These are phyloP conservation scores for Diploptera punctata DNA, from an alignment of 2,888 invertebrate genomes.

Conservation along the genomic window DNA sequence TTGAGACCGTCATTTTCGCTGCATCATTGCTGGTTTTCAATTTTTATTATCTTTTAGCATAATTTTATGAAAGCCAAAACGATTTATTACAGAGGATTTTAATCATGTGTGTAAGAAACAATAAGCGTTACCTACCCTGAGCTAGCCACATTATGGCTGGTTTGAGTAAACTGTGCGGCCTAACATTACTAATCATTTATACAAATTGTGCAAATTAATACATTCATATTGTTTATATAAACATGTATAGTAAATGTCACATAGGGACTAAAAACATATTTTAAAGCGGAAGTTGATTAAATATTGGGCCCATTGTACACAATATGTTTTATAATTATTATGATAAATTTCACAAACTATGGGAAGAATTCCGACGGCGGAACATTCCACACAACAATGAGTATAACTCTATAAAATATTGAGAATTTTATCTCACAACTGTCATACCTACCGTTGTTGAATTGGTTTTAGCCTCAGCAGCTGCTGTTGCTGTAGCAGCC, in stretches of 20 bases:
- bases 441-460: constrained; percentile 15
- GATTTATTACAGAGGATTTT: too few relatives aligned
- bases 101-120: not conserved
- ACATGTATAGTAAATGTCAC: not conserved
- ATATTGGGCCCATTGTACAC: not conserved
- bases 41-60: too few relatives aligned
- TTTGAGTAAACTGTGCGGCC: not conserved
- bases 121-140: constrained; percentile 16
- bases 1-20: too few relatives aligned
- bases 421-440: not conserved
- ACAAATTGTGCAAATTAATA: not conserved
- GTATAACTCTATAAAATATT: too few relatives aligned
- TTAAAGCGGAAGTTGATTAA: not conserved
- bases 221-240: not conserved
- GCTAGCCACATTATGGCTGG: not conserved
- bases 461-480: constrained; percentile 24
- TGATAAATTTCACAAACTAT: too few relatives aligned
- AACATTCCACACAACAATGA: too few relatives aligned
- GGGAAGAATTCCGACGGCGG: too few relatives aligned
- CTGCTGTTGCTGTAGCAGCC: constrained; percentile 65
- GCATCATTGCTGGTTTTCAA: too few relatives aligned
- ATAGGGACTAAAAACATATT: too few relatives aligned
- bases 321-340: too few relatives aligned
- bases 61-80: too few relatives aligned
- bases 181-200: not conserved